These are phyloP conservation scores for Ctenosaura bakeri DNA, from an alignment of 2,797 vertebrate species.

Conservation along the genomic window DNA sequence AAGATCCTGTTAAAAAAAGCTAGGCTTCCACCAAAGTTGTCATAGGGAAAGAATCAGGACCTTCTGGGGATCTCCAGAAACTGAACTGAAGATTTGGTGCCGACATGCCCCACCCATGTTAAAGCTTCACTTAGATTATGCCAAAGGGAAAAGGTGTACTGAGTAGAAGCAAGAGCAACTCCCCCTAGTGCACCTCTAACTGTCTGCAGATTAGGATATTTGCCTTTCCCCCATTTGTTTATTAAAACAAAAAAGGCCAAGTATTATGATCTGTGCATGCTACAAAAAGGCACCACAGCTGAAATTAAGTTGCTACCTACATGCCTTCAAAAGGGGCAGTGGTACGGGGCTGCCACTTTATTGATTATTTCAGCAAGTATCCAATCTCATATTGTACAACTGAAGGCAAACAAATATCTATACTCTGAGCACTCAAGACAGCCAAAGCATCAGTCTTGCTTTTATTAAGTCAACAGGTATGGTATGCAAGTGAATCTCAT, in stretches of 20 bases:
- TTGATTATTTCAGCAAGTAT: not conserved
- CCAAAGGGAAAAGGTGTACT: too few relatives aligned
- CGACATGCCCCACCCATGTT: not conserved
- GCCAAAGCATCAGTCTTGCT: constrained; percentile 59
- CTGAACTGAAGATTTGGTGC: too few relatives aligned
- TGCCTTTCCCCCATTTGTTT: not conserved
- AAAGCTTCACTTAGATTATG: not conserved
- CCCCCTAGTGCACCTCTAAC: not conserved
- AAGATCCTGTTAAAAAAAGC: too few relatives aligned
- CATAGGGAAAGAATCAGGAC: too few relatives aligned
- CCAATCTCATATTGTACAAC: not conserved
- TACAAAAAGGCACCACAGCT: not conserved
- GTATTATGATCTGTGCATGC: not conserved
- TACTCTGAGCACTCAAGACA: constrained; percentile 20
- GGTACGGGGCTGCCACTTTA: not conserved
- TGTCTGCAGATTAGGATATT: not conserved
- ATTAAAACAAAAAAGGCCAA: not conserved
- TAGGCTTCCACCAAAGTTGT: too few relatives aligned
- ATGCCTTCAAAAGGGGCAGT: not conserved
- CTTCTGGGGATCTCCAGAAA: too few relatives aligned
- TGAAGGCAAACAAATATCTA: not conserved
- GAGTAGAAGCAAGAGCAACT: not conserved
- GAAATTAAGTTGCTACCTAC: not conserved
- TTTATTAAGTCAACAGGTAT: constrained; percentile 58
- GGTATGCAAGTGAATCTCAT: constrained; percentile 18